Evolutionary conservation across 2,797 vertebrate species (phyloP).

Genomic region (Syngnathus acus): DNA sequence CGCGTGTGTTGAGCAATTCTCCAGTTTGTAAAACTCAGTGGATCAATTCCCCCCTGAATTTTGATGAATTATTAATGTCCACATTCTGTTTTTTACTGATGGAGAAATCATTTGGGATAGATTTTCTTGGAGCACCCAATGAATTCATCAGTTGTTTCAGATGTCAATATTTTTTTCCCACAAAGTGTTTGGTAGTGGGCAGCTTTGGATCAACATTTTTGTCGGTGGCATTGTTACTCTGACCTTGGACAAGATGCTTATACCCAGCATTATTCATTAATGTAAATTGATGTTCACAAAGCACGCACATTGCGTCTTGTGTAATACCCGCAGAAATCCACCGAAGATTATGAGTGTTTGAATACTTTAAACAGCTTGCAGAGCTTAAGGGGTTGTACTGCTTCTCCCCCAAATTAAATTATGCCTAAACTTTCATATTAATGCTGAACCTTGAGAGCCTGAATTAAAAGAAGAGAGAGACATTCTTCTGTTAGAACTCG

Average conservation of each 20-base stretch:
- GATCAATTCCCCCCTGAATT: conserved; percentile 64
- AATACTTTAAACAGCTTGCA: conserved; percentile 27
- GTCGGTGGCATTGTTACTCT: conserved; percentile 33
- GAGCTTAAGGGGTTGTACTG: conserved; percentile 39
- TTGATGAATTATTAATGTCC: conserved; percentile 70
- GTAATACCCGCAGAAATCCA: conserved; percentile 4
- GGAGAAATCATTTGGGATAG: conserved; percentile 66
- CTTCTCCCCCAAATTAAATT: conserved; percentile 50
- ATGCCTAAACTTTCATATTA: conserved; percentile 53
- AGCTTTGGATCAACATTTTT: conserved; percentile 39
- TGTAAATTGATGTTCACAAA: not conserved
- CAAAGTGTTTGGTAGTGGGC: conserved; percentile 37
- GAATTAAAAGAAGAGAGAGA: conserved; percentile 19
- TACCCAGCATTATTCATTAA: conserved; percentile 26
- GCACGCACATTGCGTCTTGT: not conserved
- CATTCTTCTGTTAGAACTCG: conserved; percentile 17
- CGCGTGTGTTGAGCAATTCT: conserved; percentile 24
- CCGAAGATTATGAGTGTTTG: conserved; percentile 10
- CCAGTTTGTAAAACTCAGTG: conserved; percentile 27
- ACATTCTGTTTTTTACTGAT: conserved; percentile 65
- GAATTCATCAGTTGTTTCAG: conserved; percentile 66
- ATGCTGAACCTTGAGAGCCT: conserved; percentile 51
- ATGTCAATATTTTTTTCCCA: conserved; percentile 61
- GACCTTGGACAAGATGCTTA: conserved; percentile 56
- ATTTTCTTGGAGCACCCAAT: conserved; percentile 51